Conservation (phyloP, 1,140 invertebrate genomes). For the Charaxes varanes region DNA sequence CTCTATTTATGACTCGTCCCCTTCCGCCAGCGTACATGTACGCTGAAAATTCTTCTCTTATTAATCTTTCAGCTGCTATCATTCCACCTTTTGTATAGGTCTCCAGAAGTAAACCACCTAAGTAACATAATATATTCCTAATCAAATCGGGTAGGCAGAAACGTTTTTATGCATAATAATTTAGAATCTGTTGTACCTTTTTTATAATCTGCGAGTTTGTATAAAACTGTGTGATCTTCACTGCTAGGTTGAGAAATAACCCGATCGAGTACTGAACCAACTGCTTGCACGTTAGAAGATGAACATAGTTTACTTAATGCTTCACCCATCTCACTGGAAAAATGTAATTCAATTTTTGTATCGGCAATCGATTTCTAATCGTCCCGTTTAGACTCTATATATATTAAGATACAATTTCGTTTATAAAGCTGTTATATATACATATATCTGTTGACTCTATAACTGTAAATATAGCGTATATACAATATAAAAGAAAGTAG, state of each 20-base stretch:
- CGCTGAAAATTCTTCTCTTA: constrained; percentile 90
- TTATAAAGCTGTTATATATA: too few species aligned
- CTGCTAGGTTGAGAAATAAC: constrained; percentile 90
- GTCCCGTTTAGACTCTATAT: not conserved
- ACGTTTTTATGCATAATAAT: not conserved
- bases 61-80: constrained; percentile 88
- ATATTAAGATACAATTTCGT: too few species aligned
- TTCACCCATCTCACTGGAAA: constrained; percentile 29
- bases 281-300: constrained; percentile 65
- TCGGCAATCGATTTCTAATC: not conserved
- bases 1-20: constrained; percentile 89
- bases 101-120: constrained; percentile 87
- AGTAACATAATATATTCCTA: too few species aligned
- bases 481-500: too few species aligned
- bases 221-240: constrained; percentile 89
- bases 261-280: constrained; percentile 87
- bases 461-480: too few species aligned
- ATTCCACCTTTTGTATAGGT: constrained; percentile 89
- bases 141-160: not conserved
- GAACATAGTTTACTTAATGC: constrained; percentile 66
- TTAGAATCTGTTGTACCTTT: constrained; percentile 77
- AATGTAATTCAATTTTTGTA: not conserved
- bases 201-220: constrained; percentile 92
- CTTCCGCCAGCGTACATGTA: constrained; percentile 94
- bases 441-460: too few species aligned